Conservation (phyloP, 2,797 vertebrate species). For the Harpagifer antarcticus region DNA sequence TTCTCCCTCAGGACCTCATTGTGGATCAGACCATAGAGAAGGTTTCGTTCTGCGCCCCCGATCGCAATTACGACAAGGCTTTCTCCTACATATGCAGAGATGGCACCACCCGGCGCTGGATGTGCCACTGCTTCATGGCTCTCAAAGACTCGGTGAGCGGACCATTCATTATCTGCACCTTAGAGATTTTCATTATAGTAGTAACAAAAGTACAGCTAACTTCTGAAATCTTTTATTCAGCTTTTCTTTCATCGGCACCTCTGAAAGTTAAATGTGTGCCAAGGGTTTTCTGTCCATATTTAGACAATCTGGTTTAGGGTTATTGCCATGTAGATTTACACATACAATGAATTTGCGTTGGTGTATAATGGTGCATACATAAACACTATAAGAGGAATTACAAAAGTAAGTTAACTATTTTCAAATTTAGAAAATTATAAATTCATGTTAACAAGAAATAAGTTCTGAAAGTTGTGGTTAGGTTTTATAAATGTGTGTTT, state of each 20-base stretch:
- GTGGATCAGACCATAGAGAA: constrained; percentile 97
- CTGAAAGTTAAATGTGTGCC: background rate
- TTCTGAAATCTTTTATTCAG: background rate
- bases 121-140: constrained; percentile 96
- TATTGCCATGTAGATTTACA: too few relatives aligned
- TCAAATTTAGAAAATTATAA: too few relatives aligned
- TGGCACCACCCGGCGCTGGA: constrained; percentile 95
- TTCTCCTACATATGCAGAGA: constrained; percentile 97
- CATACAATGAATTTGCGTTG: too few relatives aligned
- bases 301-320: too few relatives aligned
- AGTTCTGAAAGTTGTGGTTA: too few relatives aligned
- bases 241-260: background rate
- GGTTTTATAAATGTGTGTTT: too few relatives aligned
- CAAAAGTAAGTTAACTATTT: too few relatives aligned
- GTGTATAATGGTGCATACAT: too few relatives aligned
- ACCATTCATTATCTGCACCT: background rate
- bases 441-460: too few relatives aligned
- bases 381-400: too few relatives aligned
- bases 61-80: constrained; percentile 95
- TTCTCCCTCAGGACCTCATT: constrained; percentile 88
- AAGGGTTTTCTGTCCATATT: background rate
- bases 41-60: constrained; percentile 94
- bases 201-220: background rate
- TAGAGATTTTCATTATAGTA: background rate
- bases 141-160: constrained; percentile 93